A percentile compares a stretch with the other conserved stretches of the same genome.
Conservation (phyloP, 2,888 invertebrate species). For the Corythucha ciliata region DNA sequence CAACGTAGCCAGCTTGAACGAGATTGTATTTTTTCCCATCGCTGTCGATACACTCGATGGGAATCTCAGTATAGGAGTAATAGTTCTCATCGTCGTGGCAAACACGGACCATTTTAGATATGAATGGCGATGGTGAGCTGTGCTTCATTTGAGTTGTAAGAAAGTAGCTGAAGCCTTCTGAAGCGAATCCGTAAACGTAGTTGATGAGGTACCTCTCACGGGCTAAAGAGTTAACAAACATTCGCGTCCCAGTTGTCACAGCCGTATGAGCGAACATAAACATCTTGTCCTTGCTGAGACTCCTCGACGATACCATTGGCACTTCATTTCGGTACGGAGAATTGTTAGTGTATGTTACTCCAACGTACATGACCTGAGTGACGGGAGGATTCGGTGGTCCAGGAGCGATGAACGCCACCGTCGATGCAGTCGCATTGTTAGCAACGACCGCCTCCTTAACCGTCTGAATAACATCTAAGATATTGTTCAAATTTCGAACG, state of each 20-base stretch:
- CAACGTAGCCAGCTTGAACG: conserved; percentile 88
- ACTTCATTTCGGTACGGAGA: conserved; percentile 89
- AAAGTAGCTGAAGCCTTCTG: conserved; percentile 93
- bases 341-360: conserved; percentile 85
- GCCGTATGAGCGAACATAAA: conserved; percentile 85
- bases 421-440: conserved; percentile 88
- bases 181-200: conserved; percentile 93
- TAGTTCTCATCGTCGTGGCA: conserved; percentile 94
- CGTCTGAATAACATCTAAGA: conserved; percentile 67
- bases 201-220: conserved; percentile 87
- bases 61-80: conserved; percentile 96
- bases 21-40: conserved; percentile 72
- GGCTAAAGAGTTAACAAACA: conserved; percentile 83
- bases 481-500: conserved; percentile 79
- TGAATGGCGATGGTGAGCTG: conserved; percentile 68
- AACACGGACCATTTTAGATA: conserved; percentile 86
- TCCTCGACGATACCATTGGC: conserved; percentile 85
- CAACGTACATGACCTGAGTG: conserved; percentile 89
- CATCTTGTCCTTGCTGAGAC: conserved; percentile 75
- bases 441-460: conserved; percentile 87
- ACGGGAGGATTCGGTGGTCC: conserved; percentile 87
- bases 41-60: conserved; percentile 79
- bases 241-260: conserved; percentile 81
- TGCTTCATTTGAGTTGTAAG: conserved; percentile 85
- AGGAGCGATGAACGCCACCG: conserved; percentile 92